These are phyloP conservation scores for Empis stercorea DNA, from an alignment of 2,888 invertebrate genomes.

Conservation along the genomic window DNA sequence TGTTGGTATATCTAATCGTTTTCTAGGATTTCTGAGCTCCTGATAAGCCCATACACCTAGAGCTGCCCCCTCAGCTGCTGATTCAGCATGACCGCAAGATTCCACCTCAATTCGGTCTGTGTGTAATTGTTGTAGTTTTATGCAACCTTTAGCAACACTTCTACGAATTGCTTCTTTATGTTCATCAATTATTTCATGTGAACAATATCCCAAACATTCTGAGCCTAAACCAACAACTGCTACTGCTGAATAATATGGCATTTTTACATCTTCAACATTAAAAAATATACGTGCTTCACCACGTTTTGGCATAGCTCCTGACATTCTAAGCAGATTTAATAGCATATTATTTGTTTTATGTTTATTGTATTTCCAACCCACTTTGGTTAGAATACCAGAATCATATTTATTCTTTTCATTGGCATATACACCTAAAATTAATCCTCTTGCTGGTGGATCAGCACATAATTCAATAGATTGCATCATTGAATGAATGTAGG, in stretches of 20 bases:
- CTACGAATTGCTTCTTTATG: constrained; percentile 59
- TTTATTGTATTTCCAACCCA: constrained; percentile 45
- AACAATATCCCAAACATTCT: constrained; percentile 52
- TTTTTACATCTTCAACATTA: constrained; percentile 41
- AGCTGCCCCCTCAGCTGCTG: constrained; percentile 64
- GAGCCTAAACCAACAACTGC: constrained; percentile 62
- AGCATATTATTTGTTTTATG: constrained; percentile 40
- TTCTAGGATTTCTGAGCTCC: constrained; percentile 29
- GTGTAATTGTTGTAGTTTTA: constrained; percentile 40
- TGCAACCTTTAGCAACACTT: constrained; percentile 50
- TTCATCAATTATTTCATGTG: constrained; percentile 57
- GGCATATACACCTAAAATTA: constrained; percentile 50
- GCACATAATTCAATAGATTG: constrained; percentile 26
- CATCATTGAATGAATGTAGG: too few species aligned
- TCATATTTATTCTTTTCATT: constrained; percentile 43
- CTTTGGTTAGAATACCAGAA: constrained; percentile 45
- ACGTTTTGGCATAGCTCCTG: constrained; percentile 39
- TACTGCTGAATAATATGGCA: constrained; percentile 44
- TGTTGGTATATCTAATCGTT: constrained; percentile 20
- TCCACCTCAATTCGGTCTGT: constrained; percentile 53
- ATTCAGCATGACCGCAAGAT: constrained; percentile 59
- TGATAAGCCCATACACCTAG: constrained; percentile 58
- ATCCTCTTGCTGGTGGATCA: constrained; percentile 35
- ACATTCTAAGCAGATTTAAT: constrained; percentile 40
- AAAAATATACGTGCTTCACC: constrained; percentile 49